A percentile compares a stretch with the other conserved stretches of the same genome.
Evolutionary conservation across 1,140 invertebrate species (phyloP).

Genomic region (Drosophila leontia): DNA sequence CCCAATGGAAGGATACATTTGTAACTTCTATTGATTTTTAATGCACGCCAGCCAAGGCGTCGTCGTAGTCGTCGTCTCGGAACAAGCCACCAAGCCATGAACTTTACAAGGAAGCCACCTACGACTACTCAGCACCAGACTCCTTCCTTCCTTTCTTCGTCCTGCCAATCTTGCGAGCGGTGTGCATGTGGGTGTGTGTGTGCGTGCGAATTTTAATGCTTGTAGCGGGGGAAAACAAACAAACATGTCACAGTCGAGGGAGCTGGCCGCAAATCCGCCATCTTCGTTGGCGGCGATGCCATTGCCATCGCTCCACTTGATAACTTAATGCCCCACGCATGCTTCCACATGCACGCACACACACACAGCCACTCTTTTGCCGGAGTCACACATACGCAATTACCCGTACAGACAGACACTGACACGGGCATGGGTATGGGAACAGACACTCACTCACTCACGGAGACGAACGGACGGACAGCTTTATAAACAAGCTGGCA

Average conservation of each 20-base stretch:
- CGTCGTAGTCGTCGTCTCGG: conserved; percentile 17
- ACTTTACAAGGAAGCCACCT: conserved; percentile 42
- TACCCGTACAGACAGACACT: conserved; percentile 14
- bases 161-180: conserved; percentile 1
- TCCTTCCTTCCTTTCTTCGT: conserved; percentile 5
- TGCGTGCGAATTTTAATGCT: conserved; percentile 57
- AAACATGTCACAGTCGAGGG: conserved; percentile 69
- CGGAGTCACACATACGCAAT: conserved; percentile 27
- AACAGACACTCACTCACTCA: conserved; percentile 18
- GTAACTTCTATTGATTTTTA: conserved; percentile 81
- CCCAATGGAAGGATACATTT: conserved; percentile 72
- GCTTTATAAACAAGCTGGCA: conserved; percentile 46
- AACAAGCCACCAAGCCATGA: conserved; percentile 55
- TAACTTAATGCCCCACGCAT: conserved; percentile 78
- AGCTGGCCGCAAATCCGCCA: conserved; percentile 57
- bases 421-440: not conserved
- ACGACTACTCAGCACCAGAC: conserved; percentile 26
- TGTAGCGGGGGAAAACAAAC: conserved; percentile 58
- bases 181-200: conserved; percentile 8
- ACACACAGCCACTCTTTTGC: conserved; percentile 28
- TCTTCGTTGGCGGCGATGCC: conserved; percentile 51
- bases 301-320: conserved; percentile 51
- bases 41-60: conserved; percentile 64
- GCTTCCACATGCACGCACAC: conserved; percentile 52
- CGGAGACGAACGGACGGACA: conserved; percentile 15